Evolutionary conservation across 1,140 invertebrate species (phyloP).

Genomic region (Lordiphosa mommai): DNA sequence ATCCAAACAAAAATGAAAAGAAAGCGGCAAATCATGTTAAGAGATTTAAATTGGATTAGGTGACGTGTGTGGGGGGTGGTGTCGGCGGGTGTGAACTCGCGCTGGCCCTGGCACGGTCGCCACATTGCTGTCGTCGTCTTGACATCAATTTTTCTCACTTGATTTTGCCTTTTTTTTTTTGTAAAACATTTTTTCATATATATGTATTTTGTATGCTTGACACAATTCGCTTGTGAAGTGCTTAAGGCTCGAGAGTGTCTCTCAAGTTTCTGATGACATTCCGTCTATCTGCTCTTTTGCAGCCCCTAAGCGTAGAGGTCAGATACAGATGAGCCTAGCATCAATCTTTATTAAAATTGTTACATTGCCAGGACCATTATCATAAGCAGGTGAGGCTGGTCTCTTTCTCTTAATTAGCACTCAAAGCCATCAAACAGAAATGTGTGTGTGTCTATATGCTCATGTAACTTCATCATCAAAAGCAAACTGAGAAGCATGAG

Average conservation of each 20-base stretch:
- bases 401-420: slow-evolving; percentile 51
- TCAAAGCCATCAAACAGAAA: slow-evolving; percentile 43
- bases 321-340: not conserved
- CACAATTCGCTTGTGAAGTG: slow-evolving; percentile 59
- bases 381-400: not conserved
- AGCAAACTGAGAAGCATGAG: slow-evolving; percentile 11
- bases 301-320: slow-evolving; percentile 17
- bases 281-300: slow-evolving; percentile 61
- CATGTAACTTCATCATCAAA: slow-evolving; percentile 15
- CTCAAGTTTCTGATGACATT: slow-evolving; percentile 58
- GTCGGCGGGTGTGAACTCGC: slow-evolving; percentile 29
- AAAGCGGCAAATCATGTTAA: slow-evolving; percentile 77
- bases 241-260: slow-evolving; percentile 54
- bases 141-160: slow-evolving; percentile 71
- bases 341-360: not conserved
- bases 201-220: slow-evolving; percentile 70
- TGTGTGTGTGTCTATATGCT: slow-evolving; percentile 34
- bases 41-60: slow-evolving; percentile 77
- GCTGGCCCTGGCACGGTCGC: slow-evolving; percentile 32
- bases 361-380: too few species aligned
- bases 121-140: slow-evolving; percentile 44
- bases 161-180: slow-evolving; percentile 27
- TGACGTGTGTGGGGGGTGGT: slow-evolving; percentile 50
- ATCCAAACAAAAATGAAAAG: slow-evolving; percentile 72
- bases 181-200: slow-evolving; percentile 12